Base-by-base conservation (phyloP, 1,140 invertebrate genomes). In the Macrosteles quadrilineatus region DNA sequence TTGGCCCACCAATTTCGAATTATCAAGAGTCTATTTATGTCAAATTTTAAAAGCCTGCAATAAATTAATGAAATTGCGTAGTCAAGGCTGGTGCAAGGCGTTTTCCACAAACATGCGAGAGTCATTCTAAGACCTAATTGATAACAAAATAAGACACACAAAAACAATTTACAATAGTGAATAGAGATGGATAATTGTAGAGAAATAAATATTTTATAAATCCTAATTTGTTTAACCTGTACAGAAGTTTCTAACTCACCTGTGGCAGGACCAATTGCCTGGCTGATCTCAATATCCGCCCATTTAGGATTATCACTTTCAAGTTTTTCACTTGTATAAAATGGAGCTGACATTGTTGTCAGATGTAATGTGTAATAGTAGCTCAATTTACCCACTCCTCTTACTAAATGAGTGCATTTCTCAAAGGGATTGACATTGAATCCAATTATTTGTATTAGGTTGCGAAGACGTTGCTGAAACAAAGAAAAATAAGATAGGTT, bases 321-420 rank as follows among this genome's bases (percentile, higher is more conserved):
- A 69, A 93, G 83, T 74, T 86, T 85, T 78, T 96, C 93, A 80
- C 94, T 96, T 1, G 90, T 93, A 77, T 94, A 97, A 74, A 96
- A 91, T 17, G 93, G 92, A 65, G 91, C 88, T 40, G 88, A 90
- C 90, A 92, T 92, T 65, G 85, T 87, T 1, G 89, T 89, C 72
- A 87, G 82, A 78, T 95, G 92, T 25, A 95, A 80, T 0, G 92
- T 94, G 71, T 90, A 90, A 77, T 93, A 94, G 75, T 89, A 87
- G 79, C 83, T 86, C 11, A 66, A 40, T 53, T 65, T 50, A 77
- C 78, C 50, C 65, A 77, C n/a, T 21, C 55, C n/a, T 29, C 27
- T 25, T 59, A 27, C 55, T 59, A 25, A 12, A n/a, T 59, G 55
- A 29, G 55, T 2, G n/a, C 27, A 75, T 79, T 81, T 72, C 29